A percentile compares a stretch with the other conserved stretches of the same genome.
phyloP scores from a whole-genome alignment of 2,113 vertebrate species.

The Catharus minimus region DNA sequence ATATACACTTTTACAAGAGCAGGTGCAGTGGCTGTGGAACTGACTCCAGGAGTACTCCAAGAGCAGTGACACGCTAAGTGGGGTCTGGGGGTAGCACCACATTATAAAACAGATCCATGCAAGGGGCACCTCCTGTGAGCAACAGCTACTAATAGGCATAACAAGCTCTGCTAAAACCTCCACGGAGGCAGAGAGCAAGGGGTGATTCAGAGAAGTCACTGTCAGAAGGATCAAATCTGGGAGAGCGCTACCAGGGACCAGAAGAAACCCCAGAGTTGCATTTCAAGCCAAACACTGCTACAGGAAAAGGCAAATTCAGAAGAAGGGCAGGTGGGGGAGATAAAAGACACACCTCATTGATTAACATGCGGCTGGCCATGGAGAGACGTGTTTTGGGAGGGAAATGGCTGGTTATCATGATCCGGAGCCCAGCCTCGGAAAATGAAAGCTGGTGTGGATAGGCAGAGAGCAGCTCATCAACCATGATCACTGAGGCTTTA shows the following conservation, averaged over 20 bases:
- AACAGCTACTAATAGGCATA: background rate
- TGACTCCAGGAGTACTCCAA: background rate
- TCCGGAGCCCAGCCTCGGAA: constrained; percentile 94
- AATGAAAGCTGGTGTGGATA: constrained; percentile 97
- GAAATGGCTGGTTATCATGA: constrained; percentile 99
- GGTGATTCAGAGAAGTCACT: background rate
- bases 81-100: background rate
- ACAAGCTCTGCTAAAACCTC: background rate
- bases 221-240: background rate
- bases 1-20: background rate
- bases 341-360: constrained; percentile 85
- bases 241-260: background rate
- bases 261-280: background rate
- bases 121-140: background rate
- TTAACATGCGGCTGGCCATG: constrained; percentile 98
- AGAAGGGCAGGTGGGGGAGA: background rate
- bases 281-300: background rate
- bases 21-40: background rate
- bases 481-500: constrained; percentile 95
- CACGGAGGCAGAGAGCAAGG: background rate
- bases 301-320: background rate
- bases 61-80: background rate
- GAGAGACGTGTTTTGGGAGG: constrained; percentile 96
- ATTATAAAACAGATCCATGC: background rate
- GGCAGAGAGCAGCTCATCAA: constrained; percentile 94